Evolutionary conservation across 2,113 vertebrate species (phyloP).

Genomic region (Prolemur simus): DNA sequence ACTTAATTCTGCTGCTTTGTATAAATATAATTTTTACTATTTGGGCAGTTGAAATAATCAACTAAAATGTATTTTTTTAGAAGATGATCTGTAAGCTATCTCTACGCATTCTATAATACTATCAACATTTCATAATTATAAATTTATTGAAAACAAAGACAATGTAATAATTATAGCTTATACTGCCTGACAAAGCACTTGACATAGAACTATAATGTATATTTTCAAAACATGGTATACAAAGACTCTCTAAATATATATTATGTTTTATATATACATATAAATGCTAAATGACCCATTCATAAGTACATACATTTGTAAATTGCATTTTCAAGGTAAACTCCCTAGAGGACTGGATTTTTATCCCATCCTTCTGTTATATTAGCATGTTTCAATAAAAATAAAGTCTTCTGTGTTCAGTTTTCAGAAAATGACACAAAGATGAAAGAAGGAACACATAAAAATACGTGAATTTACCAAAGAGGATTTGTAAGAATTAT

Average conservation of each 20-base stretch:
- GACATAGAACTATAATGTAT: neutral
- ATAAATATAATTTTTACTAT: conserved; percentile 27
- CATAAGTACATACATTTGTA: neutral
- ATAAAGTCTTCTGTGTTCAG: neutral
- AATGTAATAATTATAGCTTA: neutral
- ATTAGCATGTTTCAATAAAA: neutral
- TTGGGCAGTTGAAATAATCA: neutral
- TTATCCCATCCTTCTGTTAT: neutral
- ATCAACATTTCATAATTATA: conserved; percentile 22
- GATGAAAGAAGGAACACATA: neutral
- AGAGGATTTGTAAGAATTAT: neutral
- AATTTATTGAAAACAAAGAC: neutral
- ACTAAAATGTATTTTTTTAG: neutral
- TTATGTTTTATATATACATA: neutral
- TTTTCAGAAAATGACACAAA: conserved; percentile 22
- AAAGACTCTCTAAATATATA: neutral
- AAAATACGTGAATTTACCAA: neutral
- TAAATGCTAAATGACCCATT: neutral
- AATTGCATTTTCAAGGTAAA: neutral
- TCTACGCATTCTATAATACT: neutral
- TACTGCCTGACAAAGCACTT: neutral
- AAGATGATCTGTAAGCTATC: neutral
- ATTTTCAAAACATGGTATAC: neutral
- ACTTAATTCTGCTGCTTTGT: neutral
- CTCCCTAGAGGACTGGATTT: neutral